phyloP scores from a whole-genome alignment of 2,888 invertebrate species.

The Phengaris arion region DNA sequence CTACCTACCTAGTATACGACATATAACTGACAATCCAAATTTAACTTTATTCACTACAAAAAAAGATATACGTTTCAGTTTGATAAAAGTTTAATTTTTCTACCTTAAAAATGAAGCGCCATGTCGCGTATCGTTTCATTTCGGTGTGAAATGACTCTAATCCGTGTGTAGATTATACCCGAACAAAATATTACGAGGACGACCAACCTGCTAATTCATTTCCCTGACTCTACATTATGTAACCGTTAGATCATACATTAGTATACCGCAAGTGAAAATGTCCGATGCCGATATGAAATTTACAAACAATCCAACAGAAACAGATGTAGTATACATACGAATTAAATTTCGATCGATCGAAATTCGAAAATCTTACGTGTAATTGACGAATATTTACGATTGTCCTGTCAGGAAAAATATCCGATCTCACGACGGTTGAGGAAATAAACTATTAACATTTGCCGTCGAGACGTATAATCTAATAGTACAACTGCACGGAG shows the following conservation, averaged over 20 bases:
- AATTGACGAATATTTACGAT: slow-evolving; percentile 61
- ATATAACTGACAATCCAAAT: no score
- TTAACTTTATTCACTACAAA: no score
- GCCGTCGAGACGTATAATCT: slow-evolving; percentile 48
- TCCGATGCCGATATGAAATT: slow-evolving; percentile 8
- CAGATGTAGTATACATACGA: slow-evolving; percentile 17
- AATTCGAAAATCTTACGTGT: slow-evolving; percentile 37
- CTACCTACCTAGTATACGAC: no score
- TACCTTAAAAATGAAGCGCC: no score
- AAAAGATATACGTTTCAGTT: no score
- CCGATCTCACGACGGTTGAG: slow-evolving; percentile 47
- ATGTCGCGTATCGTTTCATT: no score
- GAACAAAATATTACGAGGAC: not conserved
- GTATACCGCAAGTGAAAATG: slow-evolving; percentile 17
- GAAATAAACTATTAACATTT: slow-evolving; percentile 61
- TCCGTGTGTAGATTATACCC: not conserved
- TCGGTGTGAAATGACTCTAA: not conserved
- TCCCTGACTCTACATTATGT: not conserved
- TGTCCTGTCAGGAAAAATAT: slow-evolving; percentile 49
- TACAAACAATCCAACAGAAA: slow-evolving; percentile 22
- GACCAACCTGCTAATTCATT: not conserved
- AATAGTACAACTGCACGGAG: not conserved
- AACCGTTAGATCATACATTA: not conserved
- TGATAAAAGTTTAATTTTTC: no score
- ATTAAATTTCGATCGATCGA: slow-evolving; percentile 33